A percentile compares a stretch with the other conserved stretches of the same genome.
These are phyloP conservation scores for Galeruca laticollis DNA, from an alignment of 2,888 invertebrate species.

Conservation along the genomic window DNA sequence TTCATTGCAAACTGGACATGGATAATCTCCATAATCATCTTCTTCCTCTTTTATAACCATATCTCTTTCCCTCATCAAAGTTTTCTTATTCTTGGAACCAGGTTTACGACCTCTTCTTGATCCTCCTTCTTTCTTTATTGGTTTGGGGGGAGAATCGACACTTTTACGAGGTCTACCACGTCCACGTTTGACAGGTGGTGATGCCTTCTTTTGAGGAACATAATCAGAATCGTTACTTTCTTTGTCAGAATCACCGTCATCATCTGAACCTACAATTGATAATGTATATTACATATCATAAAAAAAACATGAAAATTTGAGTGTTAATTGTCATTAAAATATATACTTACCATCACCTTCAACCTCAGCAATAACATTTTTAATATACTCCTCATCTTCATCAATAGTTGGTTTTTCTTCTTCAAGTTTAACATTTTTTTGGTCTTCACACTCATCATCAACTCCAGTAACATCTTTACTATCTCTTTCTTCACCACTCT, in stretches of 20 bases:
- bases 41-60: constrained; percentile 50
- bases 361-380: constrained; percentile 36
- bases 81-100: constrained; percentile 44
- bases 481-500: constrained; percentile 27
- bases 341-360: constrained; percentile 36
- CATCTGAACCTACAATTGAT: constrained; percentile 16
- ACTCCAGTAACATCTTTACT: constrained; percentile 21
- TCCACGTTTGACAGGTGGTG: constrained; percentile 49
- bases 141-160: constrained; percentile 44
- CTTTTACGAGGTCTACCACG: constrained; percentile 62
- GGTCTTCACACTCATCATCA: constrained; percentile 27
- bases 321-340: not conserved
- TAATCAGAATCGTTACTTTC: constrained; percentile 63
- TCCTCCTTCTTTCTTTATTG: constrained; percentile 37
- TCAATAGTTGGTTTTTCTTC: constrained; percentile 15
- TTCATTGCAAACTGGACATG: constrained; percentile 59
- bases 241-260: constrained; percentile 46
- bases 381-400: constrained; percentile 29
- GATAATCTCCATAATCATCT: constrained; percentile 58
- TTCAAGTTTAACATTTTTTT: constrained; percentile 38
- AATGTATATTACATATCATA: not conserved
- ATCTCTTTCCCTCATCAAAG: constrained; percentile 35
- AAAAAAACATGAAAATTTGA: too few species aligned
- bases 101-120: constrained; percentile 54
- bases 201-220: constrained; percentile 55